Base-by-base conservation (phyloP, 2,888 invertebrate species). In the Hedychridium roseum region DNA sequence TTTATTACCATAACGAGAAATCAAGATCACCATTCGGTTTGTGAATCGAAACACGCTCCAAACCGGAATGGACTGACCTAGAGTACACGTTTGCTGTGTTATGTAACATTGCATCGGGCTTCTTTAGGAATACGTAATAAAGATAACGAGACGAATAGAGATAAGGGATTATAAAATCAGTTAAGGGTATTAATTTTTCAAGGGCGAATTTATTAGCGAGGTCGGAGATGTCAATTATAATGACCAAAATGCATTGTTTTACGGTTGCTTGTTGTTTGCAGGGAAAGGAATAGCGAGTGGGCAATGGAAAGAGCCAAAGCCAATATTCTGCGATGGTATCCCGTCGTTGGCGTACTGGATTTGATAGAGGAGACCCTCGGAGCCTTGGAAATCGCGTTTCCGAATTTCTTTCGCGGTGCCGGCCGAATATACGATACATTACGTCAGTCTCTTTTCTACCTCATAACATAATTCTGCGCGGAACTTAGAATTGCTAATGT, bases 301-400 rank as follows among this genome's bases (percentile, higher is more conserved):
- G 85, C 86, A 7, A 68, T 85, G 41, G 70, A 79, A 48, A 77
- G 67, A 53, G 86, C 86, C 15, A 84, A 84, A 71, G 64, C 68
- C 27, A 85, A 85, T 54, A 83, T 86, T 2, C 81, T 83, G 44
- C 80, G 79, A 57, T 84, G 82, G 78, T 86, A 82, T 71, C 79
- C 81, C 2, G 83, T 85, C 1, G 83, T 86, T 21, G 86, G 86
- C 15, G 76, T 86, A 23, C 70, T 86, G 52, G 86, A 86, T 72
- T 80, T 83, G 58, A 72, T 86, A 53, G 83, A 85, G 57, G 75
- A 80, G 38, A 85, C 86, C 3, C 68, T 86, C 18, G 74, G 79
- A 32, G 78, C 82, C 2, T 66, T 86, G 18, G 83, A 86, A 68
- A 71, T 75, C 15, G 75, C 74, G 62, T 73, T 85, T 43, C 84